Conservation (phyloP, 2,797 vertebrate genomes). For the Hyperoplus lanceolatus region DNA sequence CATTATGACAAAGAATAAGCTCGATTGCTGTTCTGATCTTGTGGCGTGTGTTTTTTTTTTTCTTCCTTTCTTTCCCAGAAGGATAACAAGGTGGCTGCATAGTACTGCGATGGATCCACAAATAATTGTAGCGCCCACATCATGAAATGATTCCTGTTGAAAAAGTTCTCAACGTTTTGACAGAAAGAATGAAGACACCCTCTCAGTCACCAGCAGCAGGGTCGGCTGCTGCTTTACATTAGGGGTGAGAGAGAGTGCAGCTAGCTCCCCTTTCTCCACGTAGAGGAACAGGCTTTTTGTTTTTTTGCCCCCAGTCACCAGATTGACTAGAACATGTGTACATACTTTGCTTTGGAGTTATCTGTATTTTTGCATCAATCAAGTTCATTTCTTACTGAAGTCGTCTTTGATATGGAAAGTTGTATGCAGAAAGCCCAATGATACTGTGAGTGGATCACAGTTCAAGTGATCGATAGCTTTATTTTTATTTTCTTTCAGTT, state of each 20-base stretch:
- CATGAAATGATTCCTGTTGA: conserved; percentile 70
- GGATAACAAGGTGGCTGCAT: conserved; percentile 98
- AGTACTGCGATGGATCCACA: conserved; percentile 81
- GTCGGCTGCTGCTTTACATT: conserved; percentile 85
- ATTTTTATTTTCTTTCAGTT: conserved; percentile 80
- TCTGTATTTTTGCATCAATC: conserved; percentile 93
- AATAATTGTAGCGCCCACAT: conserved; percentile 83
- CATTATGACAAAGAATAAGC: background rate
- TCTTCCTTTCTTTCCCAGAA: conserved; percentile 84
- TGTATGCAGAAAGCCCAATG: conserved; percentile 87
- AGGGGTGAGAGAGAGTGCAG: conserved; percentile 78
- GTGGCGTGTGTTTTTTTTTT: conserved; percentile 13
- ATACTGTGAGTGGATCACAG: conserved; percentile 92
- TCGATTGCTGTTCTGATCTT: background rate
- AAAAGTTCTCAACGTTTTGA: conserved; percentile 86
- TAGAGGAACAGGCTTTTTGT: conserved; percentile 36
- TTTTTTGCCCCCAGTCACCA: conserved; percentile 64
- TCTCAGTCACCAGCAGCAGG: conserved; percentile 91
- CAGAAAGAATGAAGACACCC: conserved; percentile 87
- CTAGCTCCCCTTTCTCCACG: conserved; percentile 74
- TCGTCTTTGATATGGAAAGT: conserved; percentile 88
- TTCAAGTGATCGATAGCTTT: conserved; percentile 82
- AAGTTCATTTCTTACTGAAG: conserved; percentile 89
- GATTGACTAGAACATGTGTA: conserved; percentile 87
- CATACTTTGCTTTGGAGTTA: conserved; percentile 88